Conservation (phyloP, 1,140 invertebrate genomes). For the Onthophagus taurus region DNA sequence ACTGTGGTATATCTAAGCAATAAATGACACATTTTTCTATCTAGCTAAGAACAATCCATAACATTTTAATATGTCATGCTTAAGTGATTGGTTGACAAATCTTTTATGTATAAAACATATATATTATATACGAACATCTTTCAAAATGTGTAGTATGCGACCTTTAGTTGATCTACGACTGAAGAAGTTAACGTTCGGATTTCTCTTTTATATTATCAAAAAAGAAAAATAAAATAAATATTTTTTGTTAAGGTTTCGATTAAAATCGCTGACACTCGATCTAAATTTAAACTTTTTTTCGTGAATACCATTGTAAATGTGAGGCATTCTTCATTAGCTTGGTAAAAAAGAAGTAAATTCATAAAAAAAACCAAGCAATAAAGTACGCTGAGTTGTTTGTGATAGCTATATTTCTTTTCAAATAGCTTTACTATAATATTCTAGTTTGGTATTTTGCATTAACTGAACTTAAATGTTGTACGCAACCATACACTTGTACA, state of each 20-base stretch:
- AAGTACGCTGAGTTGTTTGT: conserved; percentile 31
- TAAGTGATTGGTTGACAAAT: conserved; percentile 13
- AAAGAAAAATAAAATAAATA: background rate
- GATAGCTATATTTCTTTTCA: conserved; percentile 31
- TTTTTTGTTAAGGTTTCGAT: conserved; percentile 20
- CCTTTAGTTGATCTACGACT: conserved; percentile 5
- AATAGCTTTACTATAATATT: conserved; percentile 30
- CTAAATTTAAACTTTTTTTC: conserved; percentile 4
- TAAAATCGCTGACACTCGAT: no score
- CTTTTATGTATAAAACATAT: conserved; percentile 4
- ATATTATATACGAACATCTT: conserved; percentile 8
- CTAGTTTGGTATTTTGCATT: conserved; percentile 20
- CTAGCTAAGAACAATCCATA: conserved; percentile 14
- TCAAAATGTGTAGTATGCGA: conserved; percentile 11
- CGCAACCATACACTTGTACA: background rate
- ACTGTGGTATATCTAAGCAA: conserved; percentile 32
- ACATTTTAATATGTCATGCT: conserved; percentile 6
- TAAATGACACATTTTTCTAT: conserved; percentile 25
- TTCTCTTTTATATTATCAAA: background rate
- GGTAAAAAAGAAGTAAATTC: conserved; percentile 8
- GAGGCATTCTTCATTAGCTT: conserved; percentile 28
- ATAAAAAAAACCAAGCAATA: conserved; percentile 18
- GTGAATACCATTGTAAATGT: conserved; percentile 25
- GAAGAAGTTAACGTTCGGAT: conserved; percentile 1
- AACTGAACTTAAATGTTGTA: background rate